Conservation (phyloP, 2,888 invertebrate genomes). For the Polymixis lichenea region DNA sequence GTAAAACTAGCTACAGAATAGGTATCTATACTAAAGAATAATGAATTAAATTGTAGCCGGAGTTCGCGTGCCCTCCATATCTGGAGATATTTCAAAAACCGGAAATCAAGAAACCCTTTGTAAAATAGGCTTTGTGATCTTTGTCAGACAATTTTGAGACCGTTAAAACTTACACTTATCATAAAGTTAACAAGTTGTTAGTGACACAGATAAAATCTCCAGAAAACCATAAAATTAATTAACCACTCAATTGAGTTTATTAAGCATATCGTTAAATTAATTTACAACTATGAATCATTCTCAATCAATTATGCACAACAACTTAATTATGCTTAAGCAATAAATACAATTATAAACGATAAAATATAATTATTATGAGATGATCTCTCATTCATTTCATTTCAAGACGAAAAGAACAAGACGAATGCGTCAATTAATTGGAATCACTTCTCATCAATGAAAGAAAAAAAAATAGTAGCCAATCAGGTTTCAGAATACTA, state of each 20-base stretch:
- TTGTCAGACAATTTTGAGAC: not conserved
- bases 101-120: no score
- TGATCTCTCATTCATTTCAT: not conserved
- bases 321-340: constrained; percentile 1
- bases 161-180: no score
- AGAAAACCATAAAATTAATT: constrained; percentile 1
- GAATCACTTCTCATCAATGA: constrained; percentile 6
- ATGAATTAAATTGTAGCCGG: not conserved
- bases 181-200: not conserved
- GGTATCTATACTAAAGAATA: no score
- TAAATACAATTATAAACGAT: not conserved
- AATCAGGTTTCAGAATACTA: constrained; percentile 25
- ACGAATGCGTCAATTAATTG: not conserved
- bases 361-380: not conserved
- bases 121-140: not conserved
- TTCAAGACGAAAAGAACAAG: not conserved
- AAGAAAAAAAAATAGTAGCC: not conserved
- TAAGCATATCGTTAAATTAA: not conserved
- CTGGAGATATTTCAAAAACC: no score
- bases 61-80: not conserved
- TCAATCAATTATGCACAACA: not conserved
- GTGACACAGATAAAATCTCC: constrained; percentile 4
- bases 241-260: constrained; percentile 1
- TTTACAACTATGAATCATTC: not conserved
- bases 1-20: not conserved